These are phyloP conservation scores for Alca torda DNA, from an alignment of 2,797 vertebrate genomes.

Conservation along the genomic window DNA sequence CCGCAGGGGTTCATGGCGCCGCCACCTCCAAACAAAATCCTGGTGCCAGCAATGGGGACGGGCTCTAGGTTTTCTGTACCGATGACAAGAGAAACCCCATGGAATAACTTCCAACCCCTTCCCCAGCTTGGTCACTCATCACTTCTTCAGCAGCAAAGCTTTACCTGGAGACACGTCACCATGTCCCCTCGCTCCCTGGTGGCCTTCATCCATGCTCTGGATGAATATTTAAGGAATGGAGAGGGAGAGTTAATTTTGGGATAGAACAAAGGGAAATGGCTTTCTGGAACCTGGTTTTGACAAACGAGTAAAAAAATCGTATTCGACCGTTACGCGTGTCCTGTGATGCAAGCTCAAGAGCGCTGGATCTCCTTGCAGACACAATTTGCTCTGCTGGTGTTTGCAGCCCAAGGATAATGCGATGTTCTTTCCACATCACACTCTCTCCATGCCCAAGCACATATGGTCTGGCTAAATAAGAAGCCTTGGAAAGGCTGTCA, in stretches of 20 bases:
- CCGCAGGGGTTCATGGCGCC: neutral
- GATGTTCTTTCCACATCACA: slow-evolving; percentile 61
- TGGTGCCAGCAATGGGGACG: accelerated
- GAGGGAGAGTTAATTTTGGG: neutral
- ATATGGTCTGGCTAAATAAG: slow-evolving; percentile 59
- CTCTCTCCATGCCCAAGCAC: slow-evolving; percentile 44
- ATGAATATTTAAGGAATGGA: neutral
- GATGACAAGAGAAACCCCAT: neutral
- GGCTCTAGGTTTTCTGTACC: neutral
- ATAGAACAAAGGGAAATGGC: neutral
- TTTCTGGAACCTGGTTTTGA: neutral
- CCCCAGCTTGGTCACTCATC: neutral
- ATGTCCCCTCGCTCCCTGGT: accelerated
- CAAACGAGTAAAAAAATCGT: neutral
- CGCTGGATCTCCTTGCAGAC: neutral
- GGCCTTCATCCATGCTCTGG: neutral
- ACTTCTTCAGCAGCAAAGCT: neutral
- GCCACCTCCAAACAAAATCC: neutral
- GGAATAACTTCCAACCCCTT: neutral
- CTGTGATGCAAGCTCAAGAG: neutral
- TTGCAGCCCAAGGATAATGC: slow-evolving; percentile 34
- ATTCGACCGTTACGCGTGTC: accelerated
- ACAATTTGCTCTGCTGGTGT: neutral
- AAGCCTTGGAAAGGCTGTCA: slow-evolving; percentile 63
- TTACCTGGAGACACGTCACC: neutral